phyloP scores from a whole-genome alignment of 2,888 invertebrate genomes.

The Drosophila peninsularis region DNA sequence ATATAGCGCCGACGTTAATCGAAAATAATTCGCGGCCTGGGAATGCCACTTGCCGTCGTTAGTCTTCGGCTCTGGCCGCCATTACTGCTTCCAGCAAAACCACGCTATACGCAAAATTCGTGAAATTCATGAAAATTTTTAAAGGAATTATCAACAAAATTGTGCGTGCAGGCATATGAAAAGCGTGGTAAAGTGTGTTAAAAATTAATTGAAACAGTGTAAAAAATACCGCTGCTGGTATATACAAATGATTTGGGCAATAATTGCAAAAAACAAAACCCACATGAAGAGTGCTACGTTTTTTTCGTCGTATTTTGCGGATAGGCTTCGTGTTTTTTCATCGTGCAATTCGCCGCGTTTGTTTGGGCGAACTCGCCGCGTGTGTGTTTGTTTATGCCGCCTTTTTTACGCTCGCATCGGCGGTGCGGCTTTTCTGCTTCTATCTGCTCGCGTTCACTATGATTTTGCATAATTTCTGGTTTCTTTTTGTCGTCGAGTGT shows the following conservation, averaged over 20 bases:
- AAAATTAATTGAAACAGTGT: constrained; percentile 47
- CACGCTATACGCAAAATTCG: constrained; percentile 82
- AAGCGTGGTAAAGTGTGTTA: constrained; percentile 63
- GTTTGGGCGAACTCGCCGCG: constrained; percentile 79
- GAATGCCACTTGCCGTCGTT: constrained; percentile 66
- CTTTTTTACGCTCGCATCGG: constrained; percentile 64
- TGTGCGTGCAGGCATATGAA: constrained; percentile 61
- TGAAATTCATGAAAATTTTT: constrained; percentile 73
- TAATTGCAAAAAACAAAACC: constrained; percentile 71
- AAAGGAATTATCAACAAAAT: constrained; percentile 76
- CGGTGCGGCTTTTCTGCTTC: constrained; percentile 67
- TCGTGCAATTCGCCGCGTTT: constrained; percentile 82
- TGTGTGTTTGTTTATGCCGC: constrained; percentile 80
- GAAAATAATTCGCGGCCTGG: constrained; percentile 51
- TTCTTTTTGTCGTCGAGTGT: constrained; percentile 47
- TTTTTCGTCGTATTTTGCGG: constrained; percentile 78
- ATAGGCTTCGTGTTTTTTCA: constrained; percentile 68
- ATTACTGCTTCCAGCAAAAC: constrained; percentile 89
- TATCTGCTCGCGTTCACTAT: constrained; percentile 38
- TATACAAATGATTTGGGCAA: constrained; percentile 15
- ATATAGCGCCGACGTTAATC: constrained; percentile 39
- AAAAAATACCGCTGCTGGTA: constrained; percentile 25
- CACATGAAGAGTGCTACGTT: constrained; percentile 70
- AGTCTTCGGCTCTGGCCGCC: constrained; percentile 86
- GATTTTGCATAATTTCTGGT: constrained; percentile 48